Percentiles rank a stretch among this genome's conserved stretches.
These are phyloP conservation scores for Lateolabrax maculatus DNA, from an alignment of 2,797 vertebrate species.

Conservation along the genomic window DNA sequence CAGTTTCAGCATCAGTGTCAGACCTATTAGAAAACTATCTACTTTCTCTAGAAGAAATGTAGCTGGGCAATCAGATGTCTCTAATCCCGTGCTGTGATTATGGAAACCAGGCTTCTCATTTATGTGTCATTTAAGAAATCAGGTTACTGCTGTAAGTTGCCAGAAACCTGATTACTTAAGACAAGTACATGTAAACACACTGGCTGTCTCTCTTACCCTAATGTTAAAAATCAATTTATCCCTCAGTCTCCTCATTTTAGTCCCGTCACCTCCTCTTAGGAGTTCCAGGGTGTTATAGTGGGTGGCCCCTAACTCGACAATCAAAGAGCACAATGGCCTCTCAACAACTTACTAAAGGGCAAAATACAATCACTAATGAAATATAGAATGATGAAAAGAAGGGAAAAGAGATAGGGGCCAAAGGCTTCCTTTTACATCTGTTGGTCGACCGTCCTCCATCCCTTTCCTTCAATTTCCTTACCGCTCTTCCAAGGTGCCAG, in stretches of 20 bases:
- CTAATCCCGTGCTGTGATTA: not conserved
- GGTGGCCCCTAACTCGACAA: not conserved
- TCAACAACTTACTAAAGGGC: not conserved
- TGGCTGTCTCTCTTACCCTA: not conserved
- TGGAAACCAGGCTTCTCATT: not conserved
- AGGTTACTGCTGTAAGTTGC: slow-evolving; percentile 2
- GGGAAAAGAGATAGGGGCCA: not conserved
- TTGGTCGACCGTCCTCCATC: slow-evolving; percentile 8
- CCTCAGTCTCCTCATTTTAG: not conserved
- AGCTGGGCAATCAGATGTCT: not conserved
- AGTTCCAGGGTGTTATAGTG: not conserved
- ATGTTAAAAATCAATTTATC: not conserved
- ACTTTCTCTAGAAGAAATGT: too few relatives aligned
- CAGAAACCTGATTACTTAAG: not conserved
- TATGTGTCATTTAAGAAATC: not conserved
- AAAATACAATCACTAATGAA: slow-evolving; percentile 22
- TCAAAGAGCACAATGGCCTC: slow-evolving; percentile 10
- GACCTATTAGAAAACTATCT: not conserved
- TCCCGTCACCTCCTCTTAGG: not conserved
- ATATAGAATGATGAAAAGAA: slow-evolving; percentile 23
- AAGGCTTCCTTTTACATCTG: slow-evolving; percentile 16
- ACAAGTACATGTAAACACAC: slow-evolving; percentile 10
- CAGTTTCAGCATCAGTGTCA: not conserved
- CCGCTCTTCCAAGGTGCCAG: slow-evolving; percentile 38
- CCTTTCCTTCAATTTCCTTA: slow-evolving; percentile 21